Percentiles rank a stretch among this genome's conserved stretches.
phyloP scores from a whole-genome alignment of 2,797 vertebrate species.

The Australoheros facetus region DNA sequence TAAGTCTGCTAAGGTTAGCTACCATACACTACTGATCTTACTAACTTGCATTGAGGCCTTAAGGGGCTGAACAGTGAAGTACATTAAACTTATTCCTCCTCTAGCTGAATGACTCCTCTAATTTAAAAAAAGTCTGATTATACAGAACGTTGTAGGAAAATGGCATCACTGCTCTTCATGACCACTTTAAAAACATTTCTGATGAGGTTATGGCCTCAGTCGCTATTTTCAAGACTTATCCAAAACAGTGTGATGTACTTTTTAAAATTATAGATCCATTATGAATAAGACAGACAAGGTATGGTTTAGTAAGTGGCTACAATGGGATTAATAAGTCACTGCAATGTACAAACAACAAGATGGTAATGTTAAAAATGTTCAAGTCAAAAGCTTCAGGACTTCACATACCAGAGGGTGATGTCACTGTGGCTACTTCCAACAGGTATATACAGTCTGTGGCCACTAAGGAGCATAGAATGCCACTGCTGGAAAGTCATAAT shows the following conservation, averaged over 20 bases:
- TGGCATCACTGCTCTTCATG: neutral
- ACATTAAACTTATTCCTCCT: too few relatives aligned
- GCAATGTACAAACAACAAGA: neutral
- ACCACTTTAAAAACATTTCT: neutral
- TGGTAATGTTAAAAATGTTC: neutral
- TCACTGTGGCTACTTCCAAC: neutral
- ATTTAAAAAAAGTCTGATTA: neutral
- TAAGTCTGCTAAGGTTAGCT: too few relatives aligned
- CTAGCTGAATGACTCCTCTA: too few relatives aligned
- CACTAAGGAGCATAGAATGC: neutral
- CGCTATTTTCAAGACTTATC: neutral
- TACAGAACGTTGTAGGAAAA: neutral
- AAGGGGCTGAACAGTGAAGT: too few relatives aligned
- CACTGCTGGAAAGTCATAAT: too few relatives aligned
- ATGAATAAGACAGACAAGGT: neutral
- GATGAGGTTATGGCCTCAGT: neutral
- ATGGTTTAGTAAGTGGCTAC: neutral
- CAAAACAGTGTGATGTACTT: neutral
- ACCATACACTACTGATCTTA: too few relatives aligned
- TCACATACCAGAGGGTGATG: neutral
- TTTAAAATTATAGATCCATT: neutral
- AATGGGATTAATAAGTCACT: neutral
- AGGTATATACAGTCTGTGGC: neutral
- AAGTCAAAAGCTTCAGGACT: neutral
- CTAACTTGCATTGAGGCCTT: too few relatives aligned